A percentile compares a stretch with the other conserved stretches of the same genome.
Conservation (phyloP, 2,888 invertebrate species). For the Tineola bisselliella region DNA sequence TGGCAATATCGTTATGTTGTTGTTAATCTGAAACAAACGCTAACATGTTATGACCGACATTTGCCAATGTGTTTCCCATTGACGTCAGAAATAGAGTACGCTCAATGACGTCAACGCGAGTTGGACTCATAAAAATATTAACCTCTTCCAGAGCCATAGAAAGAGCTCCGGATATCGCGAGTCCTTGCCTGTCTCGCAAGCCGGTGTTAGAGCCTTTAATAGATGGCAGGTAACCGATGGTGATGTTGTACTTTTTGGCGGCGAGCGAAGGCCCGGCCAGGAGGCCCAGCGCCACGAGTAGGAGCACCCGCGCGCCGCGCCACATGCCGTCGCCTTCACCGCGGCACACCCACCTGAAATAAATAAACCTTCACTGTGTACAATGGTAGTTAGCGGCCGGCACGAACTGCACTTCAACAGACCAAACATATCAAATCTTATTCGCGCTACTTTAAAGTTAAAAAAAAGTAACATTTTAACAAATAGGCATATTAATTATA, state of each 20-base stretch:
- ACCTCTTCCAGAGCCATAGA: conserved; percentile 89
- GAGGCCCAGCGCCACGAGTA: conserved; percentile 71
- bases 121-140: neutral
- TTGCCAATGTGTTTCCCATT: neutral
- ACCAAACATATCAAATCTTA: neutral
- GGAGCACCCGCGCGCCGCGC: conserved; percentile 72
- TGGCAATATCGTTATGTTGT: conserved; percentile 73
- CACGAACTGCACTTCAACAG: neutral
- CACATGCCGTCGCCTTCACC: conserved; percentile 71
- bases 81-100: neutral
- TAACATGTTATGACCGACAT: neutral
- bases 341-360: conserved; percentile 37
- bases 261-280: conserved; percentile 64
- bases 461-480: neutral
- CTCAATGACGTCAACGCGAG: neutral
- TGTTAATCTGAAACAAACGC: conserved; percentile 71
- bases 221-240: conserved; percentile 87
- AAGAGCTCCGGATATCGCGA: conserved; percentile 90
- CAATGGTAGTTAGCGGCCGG: neutral
- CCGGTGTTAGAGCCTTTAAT: conserved; percentile 71
- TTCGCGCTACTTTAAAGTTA: too few relatives aligned
- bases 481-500: neutral
- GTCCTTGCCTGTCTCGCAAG: conserved; percentile 81
- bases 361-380: conserved; percentile 7
- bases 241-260: conserved; percentile 67